phyloP scores from a whole-genome alignment of 64 coral and sea anemone genomes.

The Anthopleura sola region DNA sequence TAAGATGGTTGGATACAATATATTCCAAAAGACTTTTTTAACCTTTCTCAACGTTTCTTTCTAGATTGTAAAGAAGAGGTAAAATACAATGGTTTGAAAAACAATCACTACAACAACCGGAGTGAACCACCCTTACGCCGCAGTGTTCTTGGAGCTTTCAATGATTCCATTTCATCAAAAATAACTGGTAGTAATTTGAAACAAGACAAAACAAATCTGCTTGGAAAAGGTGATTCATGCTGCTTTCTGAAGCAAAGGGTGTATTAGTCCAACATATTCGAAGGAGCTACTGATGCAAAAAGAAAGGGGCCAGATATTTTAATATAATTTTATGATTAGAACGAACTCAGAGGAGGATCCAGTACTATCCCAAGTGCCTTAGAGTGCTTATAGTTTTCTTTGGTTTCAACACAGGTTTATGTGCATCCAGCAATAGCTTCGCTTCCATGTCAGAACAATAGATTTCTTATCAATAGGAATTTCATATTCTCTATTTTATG shows the following conservation, averaged over 20 bases:
- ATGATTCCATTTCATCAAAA: neutral
- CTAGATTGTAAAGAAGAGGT: neutral
- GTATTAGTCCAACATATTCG: neutral
- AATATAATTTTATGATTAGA: too few species aligned
- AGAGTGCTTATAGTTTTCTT: too few species aligned
- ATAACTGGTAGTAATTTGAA: neutral
- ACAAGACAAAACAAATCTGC: neutral
- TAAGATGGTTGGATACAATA: neutral
- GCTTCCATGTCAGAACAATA: too few species aligned
- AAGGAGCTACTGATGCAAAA: neutral
- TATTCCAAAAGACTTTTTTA: neutral
- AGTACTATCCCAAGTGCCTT: too few species aligned
- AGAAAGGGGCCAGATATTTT: neutral
- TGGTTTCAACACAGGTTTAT: too few species aligned
- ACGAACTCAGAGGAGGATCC: too few species aligned
- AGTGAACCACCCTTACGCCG: neutral
- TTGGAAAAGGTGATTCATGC: neutral
- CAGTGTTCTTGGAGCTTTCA: neutral
- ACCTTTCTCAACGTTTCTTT: neutral
- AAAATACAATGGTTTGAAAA: neutral
- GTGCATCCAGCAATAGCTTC: too few species aligned
- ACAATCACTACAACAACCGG: neutral
- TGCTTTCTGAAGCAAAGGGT: neutral
- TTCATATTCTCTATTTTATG: neutral
- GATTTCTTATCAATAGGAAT: too few species aligned